Evolutionary conservation across 2,888 invertebrate genomes (phyloP).

Genomic region (Tetragnatha montana): DNA sequence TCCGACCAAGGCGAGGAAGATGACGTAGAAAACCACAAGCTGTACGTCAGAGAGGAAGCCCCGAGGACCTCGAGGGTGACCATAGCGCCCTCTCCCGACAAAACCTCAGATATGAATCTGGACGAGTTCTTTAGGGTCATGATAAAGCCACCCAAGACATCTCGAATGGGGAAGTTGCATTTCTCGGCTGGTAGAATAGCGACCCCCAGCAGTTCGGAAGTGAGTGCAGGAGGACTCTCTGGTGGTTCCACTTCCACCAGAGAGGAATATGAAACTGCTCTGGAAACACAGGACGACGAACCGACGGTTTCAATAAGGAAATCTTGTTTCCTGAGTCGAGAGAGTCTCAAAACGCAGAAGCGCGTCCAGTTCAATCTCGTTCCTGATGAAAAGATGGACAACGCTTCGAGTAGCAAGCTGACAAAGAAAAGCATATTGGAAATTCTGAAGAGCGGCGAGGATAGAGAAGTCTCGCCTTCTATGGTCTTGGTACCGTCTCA

Average conservation of each 20-base stretch:
- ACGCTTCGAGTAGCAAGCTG: no score
- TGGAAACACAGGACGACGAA: no score
- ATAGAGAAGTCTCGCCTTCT: not conserved
- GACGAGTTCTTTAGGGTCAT: not conserved
- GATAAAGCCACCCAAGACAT: not conserved
- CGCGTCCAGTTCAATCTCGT: not conserved
- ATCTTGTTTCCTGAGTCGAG: no score
- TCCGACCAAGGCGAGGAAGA: not conserved
- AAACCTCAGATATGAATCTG: not conserved
- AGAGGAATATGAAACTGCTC: not conserved
- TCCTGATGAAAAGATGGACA: not conserved
- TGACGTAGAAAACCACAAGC: not conserved
- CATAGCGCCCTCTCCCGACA: not conserved
- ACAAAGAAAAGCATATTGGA: no score
- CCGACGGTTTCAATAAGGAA: no score
- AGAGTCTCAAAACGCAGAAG: not conserved
- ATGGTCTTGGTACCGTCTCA: not conserved
- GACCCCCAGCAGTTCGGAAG: no score
- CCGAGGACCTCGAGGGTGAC: not conserved
- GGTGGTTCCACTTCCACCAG: not conserved
- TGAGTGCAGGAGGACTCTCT: not conserved
- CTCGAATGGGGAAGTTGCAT: not conserved
- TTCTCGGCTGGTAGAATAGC: not conserved
- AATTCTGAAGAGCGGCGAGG: not conserved
- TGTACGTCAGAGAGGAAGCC: not conserved